Conservation (phyloP, 92 coral and sea anemone genomes). For the Galaxea fascicularis region DNA sequence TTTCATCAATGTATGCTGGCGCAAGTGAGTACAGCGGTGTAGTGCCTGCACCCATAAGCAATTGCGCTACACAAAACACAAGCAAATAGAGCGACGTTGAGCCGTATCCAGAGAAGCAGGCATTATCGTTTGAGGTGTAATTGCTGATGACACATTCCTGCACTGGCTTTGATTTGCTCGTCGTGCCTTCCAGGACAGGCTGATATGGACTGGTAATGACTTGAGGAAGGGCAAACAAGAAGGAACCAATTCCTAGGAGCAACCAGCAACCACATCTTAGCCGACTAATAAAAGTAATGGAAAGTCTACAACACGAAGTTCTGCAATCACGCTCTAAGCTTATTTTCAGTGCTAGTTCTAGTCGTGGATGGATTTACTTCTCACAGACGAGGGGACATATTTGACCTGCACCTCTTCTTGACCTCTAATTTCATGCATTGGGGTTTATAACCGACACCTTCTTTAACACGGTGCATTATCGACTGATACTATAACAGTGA, state of each 20-base stretch:
- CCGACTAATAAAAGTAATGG: no score
- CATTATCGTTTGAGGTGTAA: slow-evolving; percentile 19
- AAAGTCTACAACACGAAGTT: no score
- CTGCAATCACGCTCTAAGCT: no score
- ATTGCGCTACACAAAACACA: slow-evolving; percentile 76
- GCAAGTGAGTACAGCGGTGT: slow-evolving; percentile 92
- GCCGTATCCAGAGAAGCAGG: slow-evolving; percentile 72
- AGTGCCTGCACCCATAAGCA: slow-evolving; percentile 94
- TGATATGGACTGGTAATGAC: slow-evolving; percentile 75
- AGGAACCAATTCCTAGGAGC: slow-evolving; percentile 73
- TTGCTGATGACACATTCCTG: slow-evolving; percentile 59
- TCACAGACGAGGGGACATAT: no score
- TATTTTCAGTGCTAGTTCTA: no score
- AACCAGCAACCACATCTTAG: background rate
- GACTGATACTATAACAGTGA: no score
- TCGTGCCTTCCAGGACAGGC: slow-evolving; percentile 41
- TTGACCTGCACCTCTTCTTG: no score
- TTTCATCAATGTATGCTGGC: slow-evolving; percentile 96
- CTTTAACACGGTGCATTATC: no score
- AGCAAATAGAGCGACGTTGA: slow-evolving; percentile 73
- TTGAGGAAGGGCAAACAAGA: slow-evolving; percentile 82
- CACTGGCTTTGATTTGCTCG: slow-evolving; percentile 10
- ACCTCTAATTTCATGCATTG: no score
- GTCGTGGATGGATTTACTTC: no score
- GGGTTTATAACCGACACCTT: no score